Conservation (phyloP, 2,888 invertebrate genomes). For the Drosophila subquinaria region DNA sequence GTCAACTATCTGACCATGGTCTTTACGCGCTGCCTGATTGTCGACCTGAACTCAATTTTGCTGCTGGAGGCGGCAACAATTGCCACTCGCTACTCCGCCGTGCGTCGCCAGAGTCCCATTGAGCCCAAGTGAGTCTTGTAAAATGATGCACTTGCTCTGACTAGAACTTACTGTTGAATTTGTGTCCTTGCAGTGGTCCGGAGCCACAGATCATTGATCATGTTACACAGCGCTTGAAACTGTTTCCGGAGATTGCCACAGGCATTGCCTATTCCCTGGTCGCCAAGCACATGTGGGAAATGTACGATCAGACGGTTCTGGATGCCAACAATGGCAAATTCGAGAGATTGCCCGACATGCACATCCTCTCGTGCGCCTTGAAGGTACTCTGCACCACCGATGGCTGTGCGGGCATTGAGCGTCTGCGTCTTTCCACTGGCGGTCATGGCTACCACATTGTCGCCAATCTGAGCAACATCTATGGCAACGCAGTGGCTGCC, state of each 20-base stretch:
- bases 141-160: not conserved
- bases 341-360: constrained; percentile 92
- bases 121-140: constrained; percentile 89
- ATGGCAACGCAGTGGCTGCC: constrained; percentile 93
- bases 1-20: constrained; percentile 94
- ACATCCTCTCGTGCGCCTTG: constrained; percentile 94
- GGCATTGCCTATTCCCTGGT: constrained; percentile 91
- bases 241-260: constrained; percentile 93
- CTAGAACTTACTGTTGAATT: constrained; percentile 40
- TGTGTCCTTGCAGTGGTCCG: constrained; percentile 87
- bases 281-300: constrained; percentile 91
- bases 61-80: constrained; percentile 94
- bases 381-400: constrained; percentile 94
- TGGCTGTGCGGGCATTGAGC: constrained; percentile 91
- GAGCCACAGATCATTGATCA: constrained; percentile 97
- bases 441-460: constrained; percentile 97
- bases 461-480: constrained; percentile 93
- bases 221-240: constrained; percentile 96
- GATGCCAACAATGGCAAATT: constrained; percentile 92
- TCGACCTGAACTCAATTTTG: constrained; percentile 90
- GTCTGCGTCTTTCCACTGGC: constrained; percentile 94
- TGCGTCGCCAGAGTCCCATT: constrained; percentile 94
- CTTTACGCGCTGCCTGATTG: constrained; percentile 94
- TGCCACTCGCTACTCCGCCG: constrained; percentile 95
- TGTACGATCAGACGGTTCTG: constrained; percentile 92